A percentile compares a stretch with the other conserved stretches of the same genome.
phyloP scores from a whole-genome alignment of 2,797 vertebrate genomes.

The Dallia pectoralis region DNA sequence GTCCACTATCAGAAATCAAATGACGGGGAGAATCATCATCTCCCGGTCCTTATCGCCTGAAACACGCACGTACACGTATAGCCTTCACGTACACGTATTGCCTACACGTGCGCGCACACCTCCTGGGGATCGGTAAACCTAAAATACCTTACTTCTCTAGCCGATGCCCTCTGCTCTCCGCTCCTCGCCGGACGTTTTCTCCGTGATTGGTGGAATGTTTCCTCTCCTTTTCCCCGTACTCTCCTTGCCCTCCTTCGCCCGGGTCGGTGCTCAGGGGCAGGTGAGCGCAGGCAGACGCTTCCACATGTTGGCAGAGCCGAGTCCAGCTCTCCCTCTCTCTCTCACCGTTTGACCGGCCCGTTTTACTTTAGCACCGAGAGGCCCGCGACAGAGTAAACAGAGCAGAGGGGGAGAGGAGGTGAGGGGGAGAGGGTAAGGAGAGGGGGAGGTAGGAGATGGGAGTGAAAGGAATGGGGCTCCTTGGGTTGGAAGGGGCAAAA shows the following conservation, averaged over 20 bases:
- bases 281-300: constrained; percentile 2
- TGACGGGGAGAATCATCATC: background rate
- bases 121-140: background rate
- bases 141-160: constrained; percentile 13
- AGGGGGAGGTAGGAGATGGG: background rate
- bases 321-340: background rate
- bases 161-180: constrained; percentile 20
- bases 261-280: background rate
- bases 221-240: background rate
- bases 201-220: constrained; percentile 17
- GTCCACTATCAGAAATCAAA: background rate
- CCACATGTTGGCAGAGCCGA: background rate
- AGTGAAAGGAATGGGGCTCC: background rate
- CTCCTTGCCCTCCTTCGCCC: background rate
- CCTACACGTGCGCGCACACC: background rate
- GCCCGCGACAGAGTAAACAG: constrained; percentile 9
- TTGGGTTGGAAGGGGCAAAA: background rate
- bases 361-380: constrained; percentile 1
- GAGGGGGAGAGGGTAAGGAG: background rate
- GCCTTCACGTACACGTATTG: background rate
- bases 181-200: constrained; percentile 5
- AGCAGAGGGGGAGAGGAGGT: background rate
- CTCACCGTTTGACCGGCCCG: background rate
- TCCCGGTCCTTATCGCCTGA: background rate
- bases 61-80: background rate